These are phyloP conservation scores for Nipponacmea schrenckii DNA, from an alignment of 2,888 invertebrate genomes.

Conservation along the genomic window DNA sequence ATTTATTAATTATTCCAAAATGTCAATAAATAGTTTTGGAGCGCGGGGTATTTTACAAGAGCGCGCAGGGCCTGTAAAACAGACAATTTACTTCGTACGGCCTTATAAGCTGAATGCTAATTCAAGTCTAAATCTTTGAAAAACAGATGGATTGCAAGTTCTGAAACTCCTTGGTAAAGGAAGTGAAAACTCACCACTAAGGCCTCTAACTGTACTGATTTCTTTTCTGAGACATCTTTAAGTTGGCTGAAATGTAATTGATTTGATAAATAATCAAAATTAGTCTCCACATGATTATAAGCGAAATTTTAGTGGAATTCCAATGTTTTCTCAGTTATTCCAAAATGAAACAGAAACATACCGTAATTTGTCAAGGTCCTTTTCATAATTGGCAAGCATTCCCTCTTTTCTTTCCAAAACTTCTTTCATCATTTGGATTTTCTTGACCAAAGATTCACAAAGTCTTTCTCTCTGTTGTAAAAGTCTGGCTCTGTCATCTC, in stretches of 20 bases:
- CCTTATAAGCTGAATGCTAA: too few species aligned
- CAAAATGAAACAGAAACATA: constrained; percentile 26
- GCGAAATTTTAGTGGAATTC: background rate
- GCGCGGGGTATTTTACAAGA: too few species aligned
- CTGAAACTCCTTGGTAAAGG: too few species aligned
- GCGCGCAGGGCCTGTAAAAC: too few species aligned
- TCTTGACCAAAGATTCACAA: constrained; percentile 52
- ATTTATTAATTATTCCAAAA: too few species aligned
- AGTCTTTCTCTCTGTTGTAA: constrained; percentile 54
- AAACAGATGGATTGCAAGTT: too few species aligned
- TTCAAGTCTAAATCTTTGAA: too few species aligned
- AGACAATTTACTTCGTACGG: too few species aligned
- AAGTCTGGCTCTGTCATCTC: constrained; percentile 60
- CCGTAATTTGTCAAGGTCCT: constrained; percentile 65
- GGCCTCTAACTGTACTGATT: constrained; percentile 56
- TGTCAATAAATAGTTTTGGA: too few species aligned
- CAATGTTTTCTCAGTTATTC: background rate
- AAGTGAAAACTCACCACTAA: constrained; percentile 51
- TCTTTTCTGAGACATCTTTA: constrained; percentile 59
- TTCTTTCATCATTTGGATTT: constrained; percentile 58
- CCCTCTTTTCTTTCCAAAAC: constrained; percentile 63
- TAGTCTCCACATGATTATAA: background rate
- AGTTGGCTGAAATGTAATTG: constrained; percentile 55
- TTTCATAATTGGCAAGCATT: constrained; percentile 65
- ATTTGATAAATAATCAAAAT: background rate